Evolutionary conservation across 2,888 invertebrate species (phyloP).

Genomic region (Sesia bembeciformis): DNA sequence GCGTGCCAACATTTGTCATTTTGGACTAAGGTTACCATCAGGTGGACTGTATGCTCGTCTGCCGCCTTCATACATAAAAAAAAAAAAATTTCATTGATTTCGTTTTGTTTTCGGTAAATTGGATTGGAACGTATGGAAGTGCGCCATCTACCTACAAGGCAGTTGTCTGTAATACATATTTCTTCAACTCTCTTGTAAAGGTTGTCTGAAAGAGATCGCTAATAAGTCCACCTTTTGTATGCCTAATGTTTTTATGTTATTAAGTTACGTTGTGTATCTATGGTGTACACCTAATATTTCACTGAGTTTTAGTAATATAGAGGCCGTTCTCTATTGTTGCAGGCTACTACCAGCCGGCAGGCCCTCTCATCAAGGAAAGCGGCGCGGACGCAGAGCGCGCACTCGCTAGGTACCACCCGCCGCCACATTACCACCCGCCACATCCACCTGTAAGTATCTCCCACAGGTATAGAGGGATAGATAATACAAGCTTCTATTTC

Average conservation of each 20-base stretch:
- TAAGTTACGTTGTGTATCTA: not conserved
- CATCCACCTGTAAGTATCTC: constrained; percentile 60
- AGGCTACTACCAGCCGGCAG: constrained; percentile 95
- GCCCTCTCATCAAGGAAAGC: constrained; percentile 85
- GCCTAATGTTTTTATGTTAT: not conserved
- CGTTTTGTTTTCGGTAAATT: too few relatives aligned
- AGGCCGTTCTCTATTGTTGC: constrained; percentile 25
- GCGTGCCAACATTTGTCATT: too few relatives aligned
- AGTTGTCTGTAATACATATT: not conserved
- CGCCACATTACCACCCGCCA: constrained; percentile 59
- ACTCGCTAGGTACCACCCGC: constrained; percentile 57
- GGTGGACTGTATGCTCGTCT: too few relatives aligned
- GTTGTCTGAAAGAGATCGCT: not conserved
- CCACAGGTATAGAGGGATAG: too few relatives aligned
- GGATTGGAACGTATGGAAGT: too few relatives aligned
- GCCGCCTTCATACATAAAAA: too few relatives aligned
- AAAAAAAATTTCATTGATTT: too few relatives aligned
- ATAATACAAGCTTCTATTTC: too few relatives aligned
- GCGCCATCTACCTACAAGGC: not conserved
- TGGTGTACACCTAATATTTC: not conserved
- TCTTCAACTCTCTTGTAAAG: not conserved
- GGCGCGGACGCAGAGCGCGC: constrained; percentile 65
- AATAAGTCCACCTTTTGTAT: not conserved
- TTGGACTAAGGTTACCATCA: too few relatives aligned
- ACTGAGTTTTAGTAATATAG: not conserved